phyloP scores from a whole-genome alignment of 64 coral and sea anemone species.

The Dendrophyllia cribrosa region DNA sequence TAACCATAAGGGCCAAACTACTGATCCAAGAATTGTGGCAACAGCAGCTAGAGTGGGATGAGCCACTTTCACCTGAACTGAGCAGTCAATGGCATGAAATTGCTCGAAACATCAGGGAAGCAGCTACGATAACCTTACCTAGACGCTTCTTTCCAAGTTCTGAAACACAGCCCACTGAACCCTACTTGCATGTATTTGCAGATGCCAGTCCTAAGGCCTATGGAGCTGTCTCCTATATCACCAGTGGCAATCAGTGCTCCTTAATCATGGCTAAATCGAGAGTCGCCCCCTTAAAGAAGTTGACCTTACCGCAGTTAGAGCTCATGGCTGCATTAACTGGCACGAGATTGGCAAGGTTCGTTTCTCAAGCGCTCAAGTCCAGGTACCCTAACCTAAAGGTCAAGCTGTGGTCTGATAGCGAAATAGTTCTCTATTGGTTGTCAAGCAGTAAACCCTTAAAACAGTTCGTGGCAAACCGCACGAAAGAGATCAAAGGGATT shows the following conservation, averaged over 20 bases:
- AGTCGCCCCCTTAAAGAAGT: slow-evolving; percentile 62
- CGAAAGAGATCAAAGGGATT: slow-evolving; percentile 51
- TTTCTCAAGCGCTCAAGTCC: not conserved
- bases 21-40: slow-evolving; percentile 71
- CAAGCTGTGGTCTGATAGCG: slow-evolving; percentile 74
- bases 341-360: slow-evolving; percentile 35
- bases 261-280: slow-evolving; percentile 67
- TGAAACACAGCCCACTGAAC: not conserved
- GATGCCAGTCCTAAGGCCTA: slow-evolving; percentile 59
- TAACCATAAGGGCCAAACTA: slow-evolving; percentile 46
- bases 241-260: slow-evolving; percentile 10
- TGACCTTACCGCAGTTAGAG: slow-evolving; percentile 68
- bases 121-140: slow-evolving; percentile 17
- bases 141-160: slow-evolving; percentile 50
- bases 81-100: slow-evolving; percentile 16
- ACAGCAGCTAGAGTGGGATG: slow-evolving; percentile 57
- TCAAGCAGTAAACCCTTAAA: slow-evolving; percentile 48
- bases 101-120: not conserved
- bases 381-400: not conserved
- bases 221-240: slow-evolving; percentile 53
- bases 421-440: slow-evolving; percentile 75
- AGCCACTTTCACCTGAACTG: slow-evolving; percentile 40
- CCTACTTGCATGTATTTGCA: slow-evolving; percentile 33
- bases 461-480: slow-evolving; percentile 62
- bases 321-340: slow-evolving; percentile 56